Evolutionary conservation across 2,113 vertebrate genomes (phyloP).

Genomic region (Platichthys flesus): DNA sequence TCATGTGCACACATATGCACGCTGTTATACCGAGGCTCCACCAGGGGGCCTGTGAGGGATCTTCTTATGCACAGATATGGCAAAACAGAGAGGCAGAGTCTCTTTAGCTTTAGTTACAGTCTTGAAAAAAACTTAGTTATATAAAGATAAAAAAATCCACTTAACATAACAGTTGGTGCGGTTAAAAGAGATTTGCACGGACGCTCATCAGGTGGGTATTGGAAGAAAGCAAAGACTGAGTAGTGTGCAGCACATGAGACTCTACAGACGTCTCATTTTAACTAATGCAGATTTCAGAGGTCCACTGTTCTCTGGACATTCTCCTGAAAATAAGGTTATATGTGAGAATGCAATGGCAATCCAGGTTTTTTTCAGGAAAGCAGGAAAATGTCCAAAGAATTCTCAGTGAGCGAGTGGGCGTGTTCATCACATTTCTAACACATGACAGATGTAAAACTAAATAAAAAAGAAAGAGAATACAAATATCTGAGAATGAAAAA

Average conservation of each 20-base stretch:
- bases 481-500: neutral
- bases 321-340: too few species aligned
- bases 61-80: constrained; percentile 13
- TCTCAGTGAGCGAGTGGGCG: too few species aligned
- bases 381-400: neutral
- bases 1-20: constrained; percentile 28
- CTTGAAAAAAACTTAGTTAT: neutral
- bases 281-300: neutral
- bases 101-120: neutral
- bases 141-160: neutral
- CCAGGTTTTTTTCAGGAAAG: too few species aligned
- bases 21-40: constrained; percentile 60
- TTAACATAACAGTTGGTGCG: neutral
- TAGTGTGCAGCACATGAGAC: neutral
- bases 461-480: neutral
- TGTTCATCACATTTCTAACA: too few species aligned
- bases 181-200: neutral
- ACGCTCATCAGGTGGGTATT: too few species aligned
- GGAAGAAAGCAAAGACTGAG: too few species aligned
- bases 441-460: too few species aligned
- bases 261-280: neutral
- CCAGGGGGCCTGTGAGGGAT: constrained; percentile 73
- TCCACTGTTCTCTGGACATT: too few species aligned
- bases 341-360: too few species aligned
- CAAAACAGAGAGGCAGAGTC: constrained; percentile 7